These are phyloP conservation scores for Hepsetus odoe DNA, from an alignment of 2,113 vertebrate species.

Conservation along the genomic window DNA sequence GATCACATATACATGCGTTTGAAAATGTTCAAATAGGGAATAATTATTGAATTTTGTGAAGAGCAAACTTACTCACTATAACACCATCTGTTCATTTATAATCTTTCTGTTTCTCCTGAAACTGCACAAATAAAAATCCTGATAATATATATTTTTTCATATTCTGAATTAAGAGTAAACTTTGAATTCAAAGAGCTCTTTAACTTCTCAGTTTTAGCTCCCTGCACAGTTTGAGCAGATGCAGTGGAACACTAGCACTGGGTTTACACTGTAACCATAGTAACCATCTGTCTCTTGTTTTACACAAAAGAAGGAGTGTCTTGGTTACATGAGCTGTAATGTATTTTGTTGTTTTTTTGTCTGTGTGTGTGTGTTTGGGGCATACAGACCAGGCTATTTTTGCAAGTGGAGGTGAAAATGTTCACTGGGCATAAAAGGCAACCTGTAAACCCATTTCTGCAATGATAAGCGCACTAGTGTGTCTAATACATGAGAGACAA, in stretches of 20 bases:
- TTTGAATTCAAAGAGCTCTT: neutral
- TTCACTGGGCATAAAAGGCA: neutral
- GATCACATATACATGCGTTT: neutral
- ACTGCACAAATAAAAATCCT: neutral
- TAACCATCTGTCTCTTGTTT: constrained; percentile 49
- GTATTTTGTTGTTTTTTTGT: neutral
- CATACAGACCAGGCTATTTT: constrained; percentile 4
- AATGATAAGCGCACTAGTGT: neutral
- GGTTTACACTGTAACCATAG: constrained; percentile 52
- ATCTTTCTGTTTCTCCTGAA: constrained; percentile 2
- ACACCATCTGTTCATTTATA: constrained; percentile 21
- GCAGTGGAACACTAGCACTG: constrained; percentile 36
- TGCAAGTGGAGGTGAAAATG: neutral
- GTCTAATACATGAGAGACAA: neutral
- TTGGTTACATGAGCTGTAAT: constrained; percentile 25
- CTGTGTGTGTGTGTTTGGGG: neutral
- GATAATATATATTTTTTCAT: neutral
- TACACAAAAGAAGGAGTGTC: constrained; percentile 19
- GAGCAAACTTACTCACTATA: constrained; percentile 10
- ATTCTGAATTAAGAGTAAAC: constrained; percentile 29
- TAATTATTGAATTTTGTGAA: constrained; percentile 27
- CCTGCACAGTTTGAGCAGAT: constrained; percentile 9
- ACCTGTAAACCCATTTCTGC: neutral
- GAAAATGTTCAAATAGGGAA: constrained; percentile 21
- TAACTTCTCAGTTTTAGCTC: constrained; percentile 15